These are phyloP conservation scores for Ammospiza nelsoni DNA, from an alignment of 2,113 vertebrate species.

Conservation along the genomic window DNA sequence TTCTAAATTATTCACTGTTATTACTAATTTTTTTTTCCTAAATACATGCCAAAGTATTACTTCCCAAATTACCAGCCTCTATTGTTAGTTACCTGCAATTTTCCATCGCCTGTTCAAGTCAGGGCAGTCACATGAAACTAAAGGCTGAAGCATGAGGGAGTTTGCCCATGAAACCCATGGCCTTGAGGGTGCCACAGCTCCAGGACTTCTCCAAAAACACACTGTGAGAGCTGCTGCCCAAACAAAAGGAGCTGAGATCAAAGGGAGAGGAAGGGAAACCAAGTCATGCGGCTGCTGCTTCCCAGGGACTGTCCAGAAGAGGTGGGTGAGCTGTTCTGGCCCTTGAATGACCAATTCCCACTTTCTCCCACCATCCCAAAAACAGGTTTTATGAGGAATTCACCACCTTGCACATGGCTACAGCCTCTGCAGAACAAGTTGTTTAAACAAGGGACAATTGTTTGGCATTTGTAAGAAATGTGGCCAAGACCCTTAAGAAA, in stretches of 20 bases:
- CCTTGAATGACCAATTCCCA: rapidly evolving
- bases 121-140: background rate
- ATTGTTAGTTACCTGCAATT: constrained; percentile 62
- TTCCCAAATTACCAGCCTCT: constrained; percentile 37
- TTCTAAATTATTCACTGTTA: background rate
- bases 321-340: background rate
- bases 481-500: background rate
- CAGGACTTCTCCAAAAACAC: background rate
- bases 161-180: background rate
- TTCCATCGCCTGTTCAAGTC: background rate
- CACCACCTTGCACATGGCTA: background rate
- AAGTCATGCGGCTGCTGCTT: background rate
- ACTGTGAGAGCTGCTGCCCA: background rate
- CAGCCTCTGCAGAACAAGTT: background rate
- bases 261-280: background rate
- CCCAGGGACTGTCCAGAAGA: background rate
- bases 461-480: background rate
- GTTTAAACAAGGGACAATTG: background rate
- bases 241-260: background rate
- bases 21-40: background rate
- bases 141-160: background rate
- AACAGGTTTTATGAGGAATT: background rate
- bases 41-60: background rate
- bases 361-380: background rate
- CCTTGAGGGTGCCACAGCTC: background rate